Conservation (phyloP, 2,113 vertebrate species). For the Elephas maximus region DNA sequence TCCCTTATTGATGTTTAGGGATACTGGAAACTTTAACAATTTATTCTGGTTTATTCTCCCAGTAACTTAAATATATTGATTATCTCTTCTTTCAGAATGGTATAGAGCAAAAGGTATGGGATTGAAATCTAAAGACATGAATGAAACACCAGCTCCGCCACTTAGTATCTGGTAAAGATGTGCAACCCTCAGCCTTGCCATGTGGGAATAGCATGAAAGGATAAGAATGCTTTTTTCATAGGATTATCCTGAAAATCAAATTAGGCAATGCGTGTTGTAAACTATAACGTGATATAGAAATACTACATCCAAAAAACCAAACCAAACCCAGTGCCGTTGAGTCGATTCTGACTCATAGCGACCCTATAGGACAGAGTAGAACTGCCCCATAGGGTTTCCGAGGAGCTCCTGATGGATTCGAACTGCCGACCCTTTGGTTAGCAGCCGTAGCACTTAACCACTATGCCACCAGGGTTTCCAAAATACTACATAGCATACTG, state of each 20-base stretch:
- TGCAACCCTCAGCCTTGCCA: neutral
- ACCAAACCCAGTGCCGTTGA: no score
- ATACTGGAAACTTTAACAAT: neutral
- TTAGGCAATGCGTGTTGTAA: neutral
- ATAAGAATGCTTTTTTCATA: neutral
- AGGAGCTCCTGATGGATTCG: no score
- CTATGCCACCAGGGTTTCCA: no score
- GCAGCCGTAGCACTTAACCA: no score
- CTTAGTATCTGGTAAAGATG: conserved; percentile 27
- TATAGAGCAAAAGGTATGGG: neutral
- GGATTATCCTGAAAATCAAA: conserved; percentile 30
- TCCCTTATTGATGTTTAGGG: conserved; percentile 12
- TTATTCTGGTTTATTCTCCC: conserved; percentile 39
- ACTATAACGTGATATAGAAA: neutral
- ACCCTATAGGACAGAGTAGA: no score
- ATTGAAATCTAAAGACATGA: conserved; percentile 29
- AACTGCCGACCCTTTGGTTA: no score
- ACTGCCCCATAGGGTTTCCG: no score
- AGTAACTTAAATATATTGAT: neutral
- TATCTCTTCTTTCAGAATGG: neutral
- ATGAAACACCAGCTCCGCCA: conserved; percentile 6
- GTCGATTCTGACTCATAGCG: no score
- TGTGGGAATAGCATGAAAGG: neutral
- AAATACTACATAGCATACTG: neutral
- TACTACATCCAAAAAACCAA: neutral